A percentile compares a stretch with the other conserved stretches of the same genome.
Conservation (phyloP, 1,140 invertebrate species). For the Cyrtorhinus lividipennis region DNA sequence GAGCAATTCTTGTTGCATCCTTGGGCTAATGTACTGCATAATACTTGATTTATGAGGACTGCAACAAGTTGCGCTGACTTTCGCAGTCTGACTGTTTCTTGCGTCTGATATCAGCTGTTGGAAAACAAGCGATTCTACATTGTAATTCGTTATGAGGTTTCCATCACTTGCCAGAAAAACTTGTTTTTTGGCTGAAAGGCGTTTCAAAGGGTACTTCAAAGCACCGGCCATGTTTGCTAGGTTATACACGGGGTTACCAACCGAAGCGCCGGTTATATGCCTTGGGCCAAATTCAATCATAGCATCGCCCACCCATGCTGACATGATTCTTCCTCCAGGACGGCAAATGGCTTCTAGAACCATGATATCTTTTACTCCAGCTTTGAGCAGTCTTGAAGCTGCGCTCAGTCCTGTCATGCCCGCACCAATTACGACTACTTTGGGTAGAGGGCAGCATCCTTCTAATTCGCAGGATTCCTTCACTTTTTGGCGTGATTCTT, state of each 20-base stretch:
- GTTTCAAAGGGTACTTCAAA: background rate
- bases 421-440: background rate
- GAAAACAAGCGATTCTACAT: background rate
- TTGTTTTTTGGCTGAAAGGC: conserved; percentile 30
- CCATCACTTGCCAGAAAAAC: conserved; percentile 50
- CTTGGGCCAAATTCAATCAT: conserved; percentile 56
- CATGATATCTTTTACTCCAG: background rate
- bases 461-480: background rate
- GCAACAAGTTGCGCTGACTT: conserved; percentile 28
- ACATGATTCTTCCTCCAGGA: conserved; percentile 57
- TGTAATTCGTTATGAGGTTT: conserved; percentile 36
- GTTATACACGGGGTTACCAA: conserved; percentile 46
- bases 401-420: background rate
- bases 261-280: conserved; percentile 46
- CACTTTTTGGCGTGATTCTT: background rate
- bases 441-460: background rate
- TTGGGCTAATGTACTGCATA: conserved; percentile 43
- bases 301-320: conserved; percentile 52
- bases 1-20: conserved; percentile 49
- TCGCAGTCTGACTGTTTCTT: no score
- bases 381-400: background rate
- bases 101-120: background rate
- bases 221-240: conserved; percentile 38
- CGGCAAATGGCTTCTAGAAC: conserved; percentile 25
- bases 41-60: conserved; percentile 24